Percentiles rank a stretch among this genome's conserved stretches.
These are phyloP conservation scores for Diadegma fenestrale DNA, from an alignment of 2,888 invertebrate species.

Conservation along the genomic window DNA sequence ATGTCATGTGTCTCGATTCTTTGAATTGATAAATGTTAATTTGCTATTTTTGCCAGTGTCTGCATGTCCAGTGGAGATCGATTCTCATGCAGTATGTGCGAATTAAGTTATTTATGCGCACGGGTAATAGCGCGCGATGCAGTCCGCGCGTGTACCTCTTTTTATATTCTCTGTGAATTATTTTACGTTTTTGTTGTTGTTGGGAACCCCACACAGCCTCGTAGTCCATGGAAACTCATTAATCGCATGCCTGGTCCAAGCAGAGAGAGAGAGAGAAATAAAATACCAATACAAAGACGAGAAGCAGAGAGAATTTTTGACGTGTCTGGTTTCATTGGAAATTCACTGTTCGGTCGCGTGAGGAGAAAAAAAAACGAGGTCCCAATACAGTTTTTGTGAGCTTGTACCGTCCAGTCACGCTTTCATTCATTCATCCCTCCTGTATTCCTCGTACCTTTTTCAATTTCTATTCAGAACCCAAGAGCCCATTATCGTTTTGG, in stretches of 20 bases:
- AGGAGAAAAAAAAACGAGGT: not conserved
- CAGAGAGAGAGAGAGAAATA: constrained; percentile 15
- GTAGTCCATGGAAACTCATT: constrained; percentile 59
- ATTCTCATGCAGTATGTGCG: not conserved
- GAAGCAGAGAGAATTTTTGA: constrained; percentile 51
- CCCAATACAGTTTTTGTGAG: constrained; percentile 53
- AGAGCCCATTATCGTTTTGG: constrained; percentile 48
- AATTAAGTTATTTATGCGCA: not conserved
- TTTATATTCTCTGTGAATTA: constrained; percentile 35
- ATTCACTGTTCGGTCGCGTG: constrained; percentile 34
- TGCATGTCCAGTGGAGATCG: not conserved
- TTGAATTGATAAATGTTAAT: not conserved
- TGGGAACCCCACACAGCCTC: constrained; percentile 28
- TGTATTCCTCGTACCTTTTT: constrained; percentile 41
- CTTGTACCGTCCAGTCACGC: constrained; percentile 34
- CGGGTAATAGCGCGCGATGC: constrained; percentile 1
- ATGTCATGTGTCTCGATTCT: not conserved
- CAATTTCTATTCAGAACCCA: constrained; percentile 24
- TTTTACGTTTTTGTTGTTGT: constrained; percentile 14
- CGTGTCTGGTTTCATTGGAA: constrained; percentile 52
- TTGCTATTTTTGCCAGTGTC: not conserved
- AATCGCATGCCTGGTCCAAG: constrained; percentile 50
- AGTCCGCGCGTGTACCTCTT: not conserved
- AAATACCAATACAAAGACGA: constrained; percentile 43
- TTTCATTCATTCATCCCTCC: constrained; percentile 51